Conservation (phyloP, 2,797 vertebrate species). For the Odontamblyopus lacepedii region DNA sequence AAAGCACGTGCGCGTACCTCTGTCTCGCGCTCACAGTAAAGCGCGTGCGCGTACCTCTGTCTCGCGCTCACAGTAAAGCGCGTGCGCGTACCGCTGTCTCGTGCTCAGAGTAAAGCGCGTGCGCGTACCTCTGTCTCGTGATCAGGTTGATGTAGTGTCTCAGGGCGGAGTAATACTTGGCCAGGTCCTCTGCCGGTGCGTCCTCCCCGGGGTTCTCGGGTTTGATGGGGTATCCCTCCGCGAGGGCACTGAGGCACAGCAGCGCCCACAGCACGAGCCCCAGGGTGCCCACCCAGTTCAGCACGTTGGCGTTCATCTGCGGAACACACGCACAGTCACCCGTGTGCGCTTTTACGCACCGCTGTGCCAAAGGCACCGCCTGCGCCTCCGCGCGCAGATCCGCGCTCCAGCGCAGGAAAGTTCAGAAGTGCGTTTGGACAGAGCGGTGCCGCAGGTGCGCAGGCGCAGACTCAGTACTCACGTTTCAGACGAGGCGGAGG, state of each 20-base stretch:
- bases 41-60: no score
- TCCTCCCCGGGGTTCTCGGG: conserved; percentile 95
- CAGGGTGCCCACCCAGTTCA: conserved; percentile 84
- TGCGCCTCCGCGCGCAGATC: background rate
- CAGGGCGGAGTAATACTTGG: conserved; percentile 96
- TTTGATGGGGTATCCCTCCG: conserved; percentile 94
- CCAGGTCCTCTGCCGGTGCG: conserved; percentile 93
- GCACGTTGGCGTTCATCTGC: conserved; percentile 89
- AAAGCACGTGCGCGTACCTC: no score
- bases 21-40: conserved; percentile 5
- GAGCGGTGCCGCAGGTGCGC: background rate
- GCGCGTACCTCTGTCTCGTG: conserved; percentile 88
- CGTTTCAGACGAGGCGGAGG: conserved; percentile 45
- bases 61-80: conserved; percentile 6
- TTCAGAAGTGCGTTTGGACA: background rate
- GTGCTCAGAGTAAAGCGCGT: conserved; percentile 82
- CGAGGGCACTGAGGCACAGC: conserved; percentile 86
- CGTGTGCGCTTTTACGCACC: background rate
- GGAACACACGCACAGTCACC: background rate
- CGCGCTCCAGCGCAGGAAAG: background rate
- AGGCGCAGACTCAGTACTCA: conserved; percentile 47
- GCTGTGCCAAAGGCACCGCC: background rate
- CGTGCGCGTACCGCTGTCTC: conserved; percentile 83
- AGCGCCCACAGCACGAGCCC: conserved; percentile 88
- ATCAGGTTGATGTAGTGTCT: conserved; percentile 99